Base-by-base conservation (phyloP, 2,797 vertebrate species). In the Lophius americanus region DNA sequence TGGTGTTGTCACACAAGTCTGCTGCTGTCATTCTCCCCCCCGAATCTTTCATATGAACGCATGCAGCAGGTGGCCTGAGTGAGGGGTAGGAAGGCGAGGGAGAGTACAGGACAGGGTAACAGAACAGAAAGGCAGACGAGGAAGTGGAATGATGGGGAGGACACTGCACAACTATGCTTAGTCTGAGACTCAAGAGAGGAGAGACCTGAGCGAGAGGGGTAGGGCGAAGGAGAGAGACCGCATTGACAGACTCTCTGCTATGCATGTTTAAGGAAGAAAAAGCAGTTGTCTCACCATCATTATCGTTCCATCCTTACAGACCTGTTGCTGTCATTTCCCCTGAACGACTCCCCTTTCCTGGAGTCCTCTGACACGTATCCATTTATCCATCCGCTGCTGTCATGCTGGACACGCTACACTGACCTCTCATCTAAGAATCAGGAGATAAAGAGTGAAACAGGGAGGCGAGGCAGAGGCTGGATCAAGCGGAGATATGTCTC, bases 241-340 rank as follows among this genome's bases (percentile, higher is more conserved):
- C 79, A 90, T 76, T 82, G 82, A 83, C 78, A 84, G 75, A 70
- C 69, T 72, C 57, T 69, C 67, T 37, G 11, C 69, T 74, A 67
- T 52, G 68, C 69, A 64, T 51, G 65, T 68, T 41, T 60, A 9
- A 60, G 36, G 55, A 13, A 63, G 46, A 68, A 83, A 85, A 82
- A 73, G 66, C 64, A 77, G 60, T 70, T 38, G 10, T 74, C 92
- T 93, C 88, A 93, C 92, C 90, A 64, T 88, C 86, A 89, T 90
- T 80, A 76, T 76, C 48, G 62, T 74, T 73, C 69, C 84, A 88
- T 89, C 78, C 86, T 88, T 71, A 86, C 75, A 89, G 87, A 93
- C 92, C 91, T 94, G 93, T 94, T 93, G 92, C 91, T 90, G 84
- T 74, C 3, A 61, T 76, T 67, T 81, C 83, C 70, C 59, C 67